Base-by-base conservation (phyloP, 2,888 invertebrate genomes). In the Conops quadrifasciatus region DNA sequence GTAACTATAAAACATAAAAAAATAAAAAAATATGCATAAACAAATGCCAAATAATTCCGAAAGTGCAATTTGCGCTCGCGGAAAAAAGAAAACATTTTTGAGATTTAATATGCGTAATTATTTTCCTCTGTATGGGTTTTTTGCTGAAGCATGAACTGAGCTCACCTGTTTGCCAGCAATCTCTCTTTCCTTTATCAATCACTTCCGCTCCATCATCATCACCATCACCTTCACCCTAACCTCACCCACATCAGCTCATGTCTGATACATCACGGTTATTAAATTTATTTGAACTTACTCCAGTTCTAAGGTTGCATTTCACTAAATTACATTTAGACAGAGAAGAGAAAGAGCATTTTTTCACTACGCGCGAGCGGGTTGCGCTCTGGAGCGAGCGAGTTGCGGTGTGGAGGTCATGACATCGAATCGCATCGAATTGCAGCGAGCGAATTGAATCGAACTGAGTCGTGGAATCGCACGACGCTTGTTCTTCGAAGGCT, bases 281-380 rank as follows among this genome's bases (percentile, higher is more conserved):
- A 70, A 76, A 76, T 74, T 74, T 76, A 76, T 76, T 76, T 71
- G 72, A 72, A 68, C 72, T 76, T 73, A 74, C 73, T 74, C 73
- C 75, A 74, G 74, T 73, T 76, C 72, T 73, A 73, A 74, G 73
- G 72, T 69, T 72, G 73, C 74, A 74, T 74, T 74, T 73, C 71
- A 73, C 72, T 74, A 68, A 72, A 72, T 73, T 76, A 74, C 75
- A 76, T 73, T 70, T 74, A 58, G 72, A n/a, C n/a, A n/a, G n/a
- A 74, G 73, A 67, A 71, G 70, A 73, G 72, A 75, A 74, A 71
- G 74, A 70, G 65, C 64, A 59, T 9, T 7, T 36, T 36, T 9
- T 9, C 56, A n/a, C 30, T 15, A 51, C 28, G n/a, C 21, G 28
- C 26, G 36, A 30, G 26, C 67, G n/a, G 58, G 16, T 7, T 36